Base-by-base conservation (phyloP, 2,797 vertebrate genomes). In the Coregonus ussuriensis region DNA sequence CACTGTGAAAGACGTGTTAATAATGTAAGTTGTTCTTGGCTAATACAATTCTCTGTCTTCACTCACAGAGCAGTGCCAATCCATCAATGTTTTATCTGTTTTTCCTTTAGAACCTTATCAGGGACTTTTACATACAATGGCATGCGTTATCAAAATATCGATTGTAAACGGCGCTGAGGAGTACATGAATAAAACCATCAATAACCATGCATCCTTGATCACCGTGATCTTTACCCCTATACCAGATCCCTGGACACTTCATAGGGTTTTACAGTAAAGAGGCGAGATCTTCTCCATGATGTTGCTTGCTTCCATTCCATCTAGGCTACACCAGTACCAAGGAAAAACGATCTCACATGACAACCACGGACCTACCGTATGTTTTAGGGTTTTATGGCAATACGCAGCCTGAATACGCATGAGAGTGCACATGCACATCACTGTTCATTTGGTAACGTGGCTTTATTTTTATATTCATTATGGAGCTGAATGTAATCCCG, bases 401-500 rank as follows among this genome's bases (percentile, higher is more conserved):
- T 9, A 72, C 77, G 35, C 82, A 86, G 69, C 78, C 51, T 59
- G 54, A 71, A 80, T 54, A 41, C 15, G 59, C 78, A 69, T 84
- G n/a, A 84, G 84, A 82, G 53, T 29, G 54, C 77, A 62, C 74
- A 21, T 21, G 63, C 59, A 67, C 41, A 56, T 72, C 52, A 72
- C 33, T 74, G 35, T 63, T 63, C 56, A 41, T 3, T 84, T 53
- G 72, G 11, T 29, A 71, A 67, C 76, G 75, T 69, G 79, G 72
- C 68, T 83, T 82, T 72, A 74, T 86, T 89, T 85, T 85, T 83
- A 66, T 73, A 21, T 15, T 82, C 79, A 79, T 84, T 81, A 74
- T 74, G 79, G 74, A 51, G 65, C 81, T 72, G 80, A 52, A 74
- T 85, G 89, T 83, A 87, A 87, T 85, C 80, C 85, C 73, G 54